Evolutionary conservation across 2,797 vertebrate genomes (phyloP).

Genomic region (Naso thynnoides): DNA sequence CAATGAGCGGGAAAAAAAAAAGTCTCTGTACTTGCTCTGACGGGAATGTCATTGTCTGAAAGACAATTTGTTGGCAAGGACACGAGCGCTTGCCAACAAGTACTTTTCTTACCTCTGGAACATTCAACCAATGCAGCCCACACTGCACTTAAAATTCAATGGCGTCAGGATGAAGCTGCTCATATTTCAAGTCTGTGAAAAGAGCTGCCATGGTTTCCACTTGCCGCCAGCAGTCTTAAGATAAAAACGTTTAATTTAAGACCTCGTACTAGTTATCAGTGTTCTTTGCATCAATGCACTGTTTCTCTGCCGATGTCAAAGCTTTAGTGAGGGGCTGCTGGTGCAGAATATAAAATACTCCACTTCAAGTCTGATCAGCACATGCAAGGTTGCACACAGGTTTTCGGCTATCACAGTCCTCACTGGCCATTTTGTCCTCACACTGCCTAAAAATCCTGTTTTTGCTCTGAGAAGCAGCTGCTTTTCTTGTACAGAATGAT

Average conservation of each 20-base stretch:
- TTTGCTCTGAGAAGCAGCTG: not conserved
- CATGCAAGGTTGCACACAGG: not conserved
- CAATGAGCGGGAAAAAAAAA: not conserved
- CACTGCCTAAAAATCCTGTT: not conserved
- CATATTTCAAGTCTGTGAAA: not conserved
- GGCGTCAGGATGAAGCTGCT: not conserved
- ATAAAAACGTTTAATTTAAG: not conserved
- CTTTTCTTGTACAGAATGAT: not conserved
- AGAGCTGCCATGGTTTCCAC: not conserved
- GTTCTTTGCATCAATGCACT: not conserved
- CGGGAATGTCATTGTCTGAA: not conserved
- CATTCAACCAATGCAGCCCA: not conserved
- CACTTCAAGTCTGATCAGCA: constrained; percentile 2
- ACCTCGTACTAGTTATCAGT: not conserved
- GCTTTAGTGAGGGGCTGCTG: not conserved
- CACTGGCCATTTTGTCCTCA: not conserved
- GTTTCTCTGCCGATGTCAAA: not conserved
- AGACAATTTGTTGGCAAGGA: constrained; percentile 13
- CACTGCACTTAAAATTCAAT: not conserved
- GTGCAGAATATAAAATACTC: not conserved
- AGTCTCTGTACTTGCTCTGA: not conserved
- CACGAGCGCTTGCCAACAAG: not conserved
- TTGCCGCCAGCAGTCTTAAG: not conserved
- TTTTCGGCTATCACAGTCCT: not conserved
- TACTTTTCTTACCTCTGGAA: constrained; percentile 1